A percentile compares a stretch with the other conserved stretches of the same genome.
phyloP scores from a whole-genome alignment of 2,113 vertebrate genomes.

The Podarcis cretensis region DNA sequence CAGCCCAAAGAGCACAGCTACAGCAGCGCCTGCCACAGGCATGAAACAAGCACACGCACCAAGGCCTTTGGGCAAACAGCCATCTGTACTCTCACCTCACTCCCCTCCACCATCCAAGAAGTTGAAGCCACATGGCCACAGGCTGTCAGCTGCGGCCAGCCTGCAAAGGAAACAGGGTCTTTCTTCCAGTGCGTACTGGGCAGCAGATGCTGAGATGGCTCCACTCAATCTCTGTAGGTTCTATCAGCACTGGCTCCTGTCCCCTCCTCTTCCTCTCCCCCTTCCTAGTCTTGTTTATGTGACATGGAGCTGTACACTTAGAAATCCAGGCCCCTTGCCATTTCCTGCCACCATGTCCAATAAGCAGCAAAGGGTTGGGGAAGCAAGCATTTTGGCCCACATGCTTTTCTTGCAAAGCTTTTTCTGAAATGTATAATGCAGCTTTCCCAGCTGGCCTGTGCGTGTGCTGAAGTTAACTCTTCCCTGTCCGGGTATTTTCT shows the following conservation, averaged over 20 bases:
- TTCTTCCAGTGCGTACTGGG: constrained; percentile 74
- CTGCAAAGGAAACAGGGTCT: constrained; percentile 67
- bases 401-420: constrained; percentile 15
- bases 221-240: constrained; percentile 77
- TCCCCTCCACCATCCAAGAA: constrained; percentile 81
- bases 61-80: constrained; percentile 56
- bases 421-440: background rate
- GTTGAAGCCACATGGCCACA: constrained; percentile 61
- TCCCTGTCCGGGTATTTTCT: background rate
- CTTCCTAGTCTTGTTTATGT: constrained; percentile 24
- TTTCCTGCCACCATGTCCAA: background rate
- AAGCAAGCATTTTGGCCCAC: constrained; percentile 42
- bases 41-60: constrained; percentile 35
- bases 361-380: background rate
- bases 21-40: constrained; percentile 7
- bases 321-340: constrained; percentile 1
- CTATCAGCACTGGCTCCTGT: constrained; percentile 54
- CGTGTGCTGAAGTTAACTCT: background rate
- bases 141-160: constrained; percentile 53
- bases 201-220: constrained; percentile 72
- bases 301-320: background rate
- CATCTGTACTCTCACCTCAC: constrained; percentile 73
- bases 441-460: constrained; percentile 2
- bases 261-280: constrained; percentile 1
- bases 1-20: constrained; percentile 42